Percentiles rank a stretch among this genome's conserved stretches.
Conservation (phyloP, 2,797 vertebrate genomes). For the Spea hammondii region DNA sequence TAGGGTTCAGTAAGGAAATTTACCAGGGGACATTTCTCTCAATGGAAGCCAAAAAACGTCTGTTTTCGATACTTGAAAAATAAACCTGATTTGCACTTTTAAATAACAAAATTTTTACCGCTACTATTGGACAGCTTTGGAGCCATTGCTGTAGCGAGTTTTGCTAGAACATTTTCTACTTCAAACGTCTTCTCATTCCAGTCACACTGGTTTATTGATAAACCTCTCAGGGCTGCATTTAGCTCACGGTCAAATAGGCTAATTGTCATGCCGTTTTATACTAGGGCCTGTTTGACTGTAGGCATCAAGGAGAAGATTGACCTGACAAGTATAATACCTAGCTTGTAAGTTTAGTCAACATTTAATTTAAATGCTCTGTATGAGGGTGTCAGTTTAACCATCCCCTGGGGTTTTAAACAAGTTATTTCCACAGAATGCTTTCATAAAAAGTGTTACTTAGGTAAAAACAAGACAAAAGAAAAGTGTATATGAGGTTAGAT, state of each 20-base stretch:
- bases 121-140: slow-evolving; percentile 56
- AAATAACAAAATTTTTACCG: slow-evolving; percentile 67
- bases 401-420: slow-evolving; percentile 6
- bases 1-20: slow-evolving; percentile 70
- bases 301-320: background rate
- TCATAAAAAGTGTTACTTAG: slow-evolving; percentile 10
- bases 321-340: slow-evolving; percentile 43
- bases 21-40: slow-evolving; percentile 68
- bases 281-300: slow-evolving; percentile 18
- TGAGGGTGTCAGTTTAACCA: slow-evolving; percentile 30
- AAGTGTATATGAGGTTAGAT: slow-evolving; percentile 7
- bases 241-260: slow-evolving; percentile 49
- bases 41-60: slow-evolving; percentile 70
- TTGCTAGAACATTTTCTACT: slow-evolving; percentile 55
- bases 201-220: slow-evolving; percentile 39
- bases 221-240: slow-evolving; percentile 39
- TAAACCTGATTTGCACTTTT: slow-evolving; percentile 71
- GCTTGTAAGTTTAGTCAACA: slow-evolving; percentile 40
- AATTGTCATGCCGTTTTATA: slow-evolving; percentile 41
- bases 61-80: slow-evolving; percentile 75
- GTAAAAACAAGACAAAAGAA: background rate
- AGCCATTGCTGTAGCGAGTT: slow-evolving; percentile 43
- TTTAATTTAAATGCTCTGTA: slow-evolving; percentile 39
- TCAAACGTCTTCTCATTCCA: slow-evolving; percentile 54
- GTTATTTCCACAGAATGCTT: slow-evolving; percentile 12